phyloP scores from a whole-genome alignment of 2,888 invertebrate species.

The Euclidia mi region DNA sequence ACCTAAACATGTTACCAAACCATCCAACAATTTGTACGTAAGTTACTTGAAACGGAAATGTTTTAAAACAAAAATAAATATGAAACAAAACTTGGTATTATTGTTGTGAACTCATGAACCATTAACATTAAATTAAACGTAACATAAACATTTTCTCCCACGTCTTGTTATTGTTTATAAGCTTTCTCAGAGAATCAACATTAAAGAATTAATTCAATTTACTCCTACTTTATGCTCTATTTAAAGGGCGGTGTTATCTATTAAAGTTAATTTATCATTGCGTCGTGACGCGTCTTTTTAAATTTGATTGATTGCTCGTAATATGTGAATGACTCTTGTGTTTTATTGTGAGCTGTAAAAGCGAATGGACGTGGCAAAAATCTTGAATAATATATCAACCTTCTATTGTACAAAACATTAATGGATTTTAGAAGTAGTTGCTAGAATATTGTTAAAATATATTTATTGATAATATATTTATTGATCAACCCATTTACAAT shows the following conservation, averaged over 20 bases:
- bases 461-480: too few relatives aligned
- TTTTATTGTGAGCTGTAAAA: conserved; percentile 33
- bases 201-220: conserved; percentile 73
- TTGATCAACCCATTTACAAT: too few relatives aligned
- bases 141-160: conserved; percentile 45
- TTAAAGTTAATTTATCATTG: conserved; percentile 83
- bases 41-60: conserved; percentile 30
- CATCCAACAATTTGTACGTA: conserved; percentile 2
- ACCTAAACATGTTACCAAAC: conserved; percentile 2
- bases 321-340: conserved; percentile 58
- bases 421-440: too few relatives aligned
- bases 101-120: conserved; percentile 32
- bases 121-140: conserved; percentile 33
- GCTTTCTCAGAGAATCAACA: conserved; percentile 63
- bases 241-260: conserved; percentile 65
- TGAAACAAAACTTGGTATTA: conserved; percentile 24
- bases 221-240: conserved; percentile 52
- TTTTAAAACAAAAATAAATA: conserved; percentile 32
- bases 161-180: conserved; percentile 55
- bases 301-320: conserved; percentile 82
- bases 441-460: too few relatives aligned
- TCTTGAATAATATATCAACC: neutral
- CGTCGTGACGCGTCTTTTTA: conserved; percentile 72
- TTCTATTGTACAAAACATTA: too few relatives aligned
- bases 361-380: conserved; percentile 26